A percentile compares a stretch with the other conserved stretches of the same genome.
Conservation (phyloP, 1,140 invertebrate genomes). For the Galleria mellonella region DNA sequence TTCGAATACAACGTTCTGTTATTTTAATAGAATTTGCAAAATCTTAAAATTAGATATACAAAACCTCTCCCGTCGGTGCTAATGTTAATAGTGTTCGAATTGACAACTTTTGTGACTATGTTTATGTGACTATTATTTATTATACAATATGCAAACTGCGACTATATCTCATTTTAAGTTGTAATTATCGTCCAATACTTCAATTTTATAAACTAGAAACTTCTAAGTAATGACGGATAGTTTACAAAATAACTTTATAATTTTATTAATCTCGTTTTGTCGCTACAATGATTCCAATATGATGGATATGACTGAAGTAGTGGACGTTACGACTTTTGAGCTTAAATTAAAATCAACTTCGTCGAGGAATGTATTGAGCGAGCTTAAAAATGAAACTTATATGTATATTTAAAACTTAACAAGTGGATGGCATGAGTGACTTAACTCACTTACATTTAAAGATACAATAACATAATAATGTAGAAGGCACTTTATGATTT, state of each 20-base stretch:
- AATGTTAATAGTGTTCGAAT: constrained; percentile 52
- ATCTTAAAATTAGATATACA: constrained; percentile 44
- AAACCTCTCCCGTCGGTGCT: constrained; percentile 60
- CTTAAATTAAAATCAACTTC: constrained; percentile 59
- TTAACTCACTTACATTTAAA: constrained; percentile 68
- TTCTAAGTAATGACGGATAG: background rate
- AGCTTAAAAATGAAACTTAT: constrained; percentile 67
- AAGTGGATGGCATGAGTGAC: constrained; percentile 73
- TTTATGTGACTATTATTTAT: constrained; percentile 45
- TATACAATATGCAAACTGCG: constrained; percentile 40
- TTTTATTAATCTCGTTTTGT: too few species aligned
- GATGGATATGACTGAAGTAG: constrained; percentile 15
- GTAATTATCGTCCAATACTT: constrained; percentile 43
- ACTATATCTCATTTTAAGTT: constrained; percentile 44
- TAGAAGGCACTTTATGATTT: constrained; percentile 62
- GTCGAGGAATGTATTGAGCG: constrained; percentile 64
- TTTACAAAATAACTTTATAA: too few species aligned
- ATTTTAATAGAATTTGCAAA: constrained; percentile 26
- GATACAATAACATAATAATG: constrained; percentile 53
- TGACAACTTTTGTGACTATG: constrained; percentile 50
- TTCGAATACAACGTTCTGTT: background rate
- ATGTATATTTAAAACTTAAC: constrained; percentile 64
- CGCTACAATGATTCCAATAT: background rate
- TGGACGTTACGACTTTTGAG: constrained; percentile 16
- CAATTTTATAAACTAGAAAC: constrained; percentile 12